Conservation (phyloP, 2,113 vertebrate species). For the Hippocampus barbouri region DNA sequence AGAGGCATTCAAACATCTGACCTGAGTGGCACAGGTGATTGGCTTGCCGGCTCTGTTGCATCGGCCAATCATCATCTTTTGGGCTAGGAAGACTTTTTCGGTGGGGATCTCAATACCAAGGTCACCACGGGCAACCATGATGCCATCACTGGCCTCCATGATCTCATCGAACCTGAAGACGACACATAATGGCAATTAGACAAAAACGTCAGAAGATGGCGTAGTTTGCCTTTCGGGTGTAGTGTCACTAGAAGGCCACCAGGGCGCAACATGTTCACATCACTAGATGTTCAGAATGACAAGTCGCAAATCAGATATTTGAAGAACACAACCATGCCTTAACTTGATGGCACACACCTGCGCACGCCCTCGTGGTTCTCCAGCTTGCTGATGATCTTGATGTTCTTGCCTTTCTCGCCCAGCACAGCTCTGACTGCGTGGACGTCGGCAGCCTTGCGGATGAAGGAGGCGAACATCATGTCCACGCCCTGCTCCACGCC, state of each 20-base stretch:
- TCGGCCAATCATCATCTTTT: conserved; percentile 99
- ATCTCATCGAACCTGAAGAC: conserved; percentile 91
- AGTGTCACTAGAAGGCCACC: background rate
- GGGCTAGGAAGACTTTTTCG: conserved; percentile 95
- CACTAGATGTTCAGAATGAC: background rate
- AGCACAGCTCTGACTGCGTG: conserved; percentile 88
- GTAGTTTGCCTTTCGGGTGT: background rate
- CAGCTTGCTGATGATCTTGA: conserved; percentile 98
- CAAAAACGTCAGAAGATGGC: background rate
- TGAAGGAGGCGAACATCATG: conserved; percentile 98
- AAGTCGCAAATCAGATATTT: background rate
- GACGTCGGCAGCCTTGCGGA: conserved; percentile 91
- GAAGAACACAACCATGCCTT: background rate
- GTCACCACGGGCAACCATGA: conserved; percentile 98
- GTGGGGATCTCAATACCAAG: conserved; percentile 96
- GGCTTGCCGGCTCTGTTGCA: conserved; percentile 97
- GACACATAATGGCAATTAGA: background rate
- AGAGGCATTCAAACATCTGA: conserved; percentile 39
- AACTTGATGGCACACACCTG: conserved; percentile 69
- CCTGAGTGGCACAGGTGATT: conserved; percentile 97
- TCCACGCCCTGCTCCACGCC: conserved; percentile 90
- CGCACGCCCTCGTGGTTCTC: conserved; percentile 98
- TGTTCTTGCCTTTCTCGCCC: conserved; percentile 95
- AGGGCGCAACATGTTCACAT: background rate
- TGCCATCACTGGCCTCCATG: conserved; percentile 96